Percentiles rank a stretch among this genome's conserved stretches.
phyloP scores from a whole-genome alignment of 2,888 invertebrate genomes.

The Papilio protenor region DNA sequence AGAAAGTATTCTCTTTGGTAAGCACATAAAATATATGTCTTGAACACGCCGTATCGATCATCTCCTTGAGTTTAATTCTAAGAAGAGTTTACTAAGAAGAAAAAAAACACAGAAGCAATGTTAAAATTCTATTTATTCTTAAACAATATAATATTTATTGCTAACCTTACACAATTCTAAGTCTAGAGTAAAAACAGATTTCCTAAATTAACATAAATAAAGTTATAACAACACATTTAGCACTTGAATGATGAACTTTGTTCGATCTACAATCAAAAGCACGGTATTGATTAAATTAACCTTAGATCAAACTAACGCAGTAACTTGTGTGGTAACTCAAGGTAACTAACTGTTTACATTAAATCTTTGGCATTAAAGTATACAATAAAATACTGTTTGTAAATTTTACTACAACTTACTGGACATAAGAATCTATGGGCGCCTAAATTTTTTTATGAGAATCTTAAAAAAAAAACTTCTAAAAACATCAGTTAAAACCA shows the following conservation, averaged over 20 bases:
- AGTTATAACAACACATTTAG: not conserved
- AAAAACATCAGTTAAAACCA: too few relatives aligned
- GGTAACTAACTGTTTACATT: constrained; percentile 40
- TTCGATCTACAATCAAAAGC: not conserved
- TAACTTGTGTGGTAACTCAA: constrained; percentile 24
- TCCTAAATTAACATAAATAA: constrained; percentile 5
- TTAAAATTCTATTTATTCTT: not conserved
- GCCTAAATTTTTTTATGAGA: not conserved
- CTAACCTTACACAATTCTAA: not conserved
- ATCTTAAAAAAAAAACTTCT: too few relatives aligned
- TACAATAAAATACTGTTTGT: constrained; percentile 38
- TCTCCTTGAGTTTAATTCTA: not conserved
- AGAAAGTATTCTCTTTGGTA: too few relatives aligned
- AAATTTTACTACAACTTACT: not conserved
- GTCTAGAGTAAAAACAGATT: not conserved
- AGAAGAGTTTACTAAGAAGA: not conserved
- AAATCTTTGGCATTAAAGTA: constrained; percentile 51
- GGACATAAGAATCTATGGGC: not conserved
- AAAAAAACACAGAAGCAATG: not conserved
- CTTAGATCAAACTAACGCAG: not conserved
- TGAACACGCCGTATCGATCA: too few relatives aligned
- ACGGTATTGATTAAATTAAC: not conserved
- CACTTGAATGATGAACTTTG: not conserved
- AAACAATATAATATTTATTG: not conserved
- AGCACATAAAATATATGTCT: too few relatives aligned